These are phyloP conservation scores for Thermophis baileyi DNA, from an alignment of 2,113 vertebrate species.

Conservation along the genomic window DNA sequence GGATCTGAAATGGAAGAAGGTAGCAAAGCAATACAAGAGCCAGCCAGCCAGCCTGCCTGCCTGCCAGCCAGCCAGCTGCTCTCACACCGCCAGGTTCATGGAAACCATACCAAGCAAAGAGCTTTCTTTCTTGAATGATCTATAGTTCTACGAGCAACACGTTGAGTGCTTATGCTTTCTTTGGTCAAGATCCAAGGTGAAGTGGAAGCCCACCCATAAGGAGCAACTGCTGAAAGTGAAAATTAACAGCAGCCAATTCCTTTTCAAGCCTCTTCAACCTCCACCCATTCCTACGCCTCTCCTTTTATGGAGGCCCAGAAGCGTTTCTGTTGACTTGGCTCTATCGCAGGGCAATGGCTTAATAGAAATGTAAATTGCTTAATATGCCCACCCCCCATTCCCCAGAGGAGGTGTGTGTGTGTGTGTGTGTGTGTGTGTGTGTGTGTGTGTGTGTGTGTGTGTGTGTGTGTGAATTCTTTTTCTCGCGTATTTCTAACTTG, in stretches of 20 bases:
- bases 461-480: background rate
- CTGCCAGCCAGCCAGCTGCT: background rate
- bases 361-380: background rate
- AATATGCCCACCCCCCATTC: background rate
- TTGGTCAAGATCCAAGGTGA: slow-evolving; percentile 32
- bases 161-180: slow-evolving; percentile 25
- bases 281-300: background rate
- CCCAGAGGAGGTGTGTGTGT: background rate
- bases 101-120: background rate
- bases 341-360: background rate
- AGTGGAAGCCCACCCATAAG: slow-evolving; percentile 29
- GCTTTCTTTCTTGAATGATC: slow-evolving; percentile 25
- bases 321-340: background rate
- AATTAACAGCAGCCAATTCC: slow-evolving; percentile 29
- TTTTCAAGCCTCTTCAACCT: slow-evolving; percentile 6
- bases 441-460: no score
- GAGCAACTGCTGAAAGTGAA: slow-evolving; percentile 35
- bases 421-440: background rate
- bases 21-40: background rate
- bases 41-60: background rate
- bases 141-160: slow-evolving; percentile 27
- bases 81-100: background rate
- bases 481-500: background rate
- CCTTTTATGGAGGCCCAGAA: slow-evolving; percentile 19
- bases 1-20: background rate